These are phyloP conservation scores for Hypotaenidia okinawae DNA, from an alignment of 2,797 vertebrate species.

Conservation along the genomic window DNA sequence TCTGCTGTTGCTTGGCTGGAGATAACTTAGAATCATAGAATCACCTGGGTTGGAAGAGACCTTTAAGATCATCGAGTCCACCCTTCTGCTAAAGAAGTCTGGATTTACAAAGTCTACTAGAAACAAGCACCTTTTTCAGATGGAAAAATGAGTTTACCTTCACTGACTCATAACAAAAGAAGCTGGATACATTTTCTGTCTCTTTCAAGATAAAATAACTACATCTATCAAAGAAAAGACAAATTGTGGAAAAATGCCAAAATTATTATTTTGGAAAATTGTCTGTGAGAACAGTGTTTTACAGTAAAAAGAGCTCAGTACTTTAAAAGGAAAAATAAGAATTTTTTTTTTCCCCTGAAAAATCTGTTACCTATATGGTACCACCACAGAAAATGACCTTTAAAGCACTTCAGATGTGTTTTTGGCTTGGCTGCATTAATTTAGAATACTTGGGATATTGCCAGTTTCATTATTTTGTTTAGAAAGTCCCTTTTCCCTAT, in stretches of 20 bases:
- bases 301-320: background rate
- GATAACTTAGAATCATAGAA: background rate
- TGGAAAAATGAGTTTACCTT: background rate
- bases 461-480: conserved; percentile 62
- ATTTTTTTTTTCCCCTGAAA: background rate
- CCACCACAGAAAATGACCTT: background rate
- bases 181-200: background rate
- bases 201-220: background rate
- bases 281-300: background rate
- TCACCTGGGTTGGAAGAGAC: too few relatives aligned
- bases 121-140: background rate
- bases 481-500: conserved; percentile 60
- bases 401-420: conserved; percentile 9
- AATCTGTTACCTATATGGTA: background rate
- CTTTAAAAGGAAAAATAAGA: background rate
- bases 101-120: background rate
- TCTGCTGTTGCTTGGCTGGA: background rate
- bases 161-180: background rate
- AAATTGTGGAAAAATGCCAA: background rate
- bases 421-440: background rate
- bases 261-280: background rate
- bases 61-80: too few relatives aligned
- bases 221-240: background rate
- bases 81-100: background rate
- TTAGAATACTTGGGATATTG: conserved; percentile 1